Base-by-base conservation (phyloP, 2,113 vertebrate species). In the Cervus canadensis region DNA sequence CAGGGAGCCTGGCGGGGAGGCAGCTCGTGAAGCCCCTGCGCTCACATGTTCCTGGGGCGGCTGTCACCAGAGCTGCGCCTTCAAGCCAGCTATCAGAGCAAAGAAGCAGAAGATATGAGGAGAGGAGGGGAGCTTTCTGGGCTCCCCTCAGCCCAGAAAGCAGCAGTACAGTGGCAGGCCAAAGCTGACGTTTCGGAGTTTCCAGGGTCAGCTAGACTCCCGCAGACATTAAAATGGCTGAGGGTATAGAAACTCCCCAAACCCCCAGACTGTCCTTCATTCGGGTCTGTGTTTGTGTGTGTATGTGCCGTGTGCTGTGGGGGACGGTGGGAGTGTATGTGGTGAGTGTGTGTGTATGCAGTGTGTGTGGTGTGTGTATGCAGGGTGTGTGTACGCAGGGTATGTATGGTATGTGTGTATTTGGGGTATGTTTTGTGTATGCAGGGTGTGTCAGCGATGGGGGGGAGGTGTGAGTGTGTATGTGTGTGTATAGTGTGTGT, bases 231-330 rank as follows among this genome's bases (percentile, higher is more conserved):
- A 12, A 17, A n/a, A 33, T 43, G 40, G 1, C 59, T 89, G 26
- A 57, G 50, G 16, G n/a, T 30, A 25, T 43, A 30, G 62, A 85
- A 40, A 56, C 50, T 48, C 23, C 4, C n/a, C 12, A 17, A 23
- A 26, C 13, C 4, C 48, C 62, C n/a, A 36, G 67, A 23, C 36
- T 87, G 30, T 16, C 87, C 8, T 17, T n/a, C 3, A 2, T 25
- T 13, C 1, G 0, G 17, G 52, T 9, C 23, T 30, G 5, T 43
- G 43, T 78, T 5, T 67, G 17, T n/a, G 15, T 48, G 7, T 17
- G 74, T 15, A 14, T 19, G 40, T 14, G 74, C 13, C 2, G 7
- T 28, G 74, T 45, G 14, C 25, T 40, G n/a, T 71, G n/a, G 67
- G 67, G 9, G 19, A 40, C 36, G n/a, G n/a, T 71, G 21, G 36